These are phyloP conservation scores for Chelonus insularis DNA, from an alignment of 1,140 invertebrate genomes.

Conservation along the genomic window DNA sequence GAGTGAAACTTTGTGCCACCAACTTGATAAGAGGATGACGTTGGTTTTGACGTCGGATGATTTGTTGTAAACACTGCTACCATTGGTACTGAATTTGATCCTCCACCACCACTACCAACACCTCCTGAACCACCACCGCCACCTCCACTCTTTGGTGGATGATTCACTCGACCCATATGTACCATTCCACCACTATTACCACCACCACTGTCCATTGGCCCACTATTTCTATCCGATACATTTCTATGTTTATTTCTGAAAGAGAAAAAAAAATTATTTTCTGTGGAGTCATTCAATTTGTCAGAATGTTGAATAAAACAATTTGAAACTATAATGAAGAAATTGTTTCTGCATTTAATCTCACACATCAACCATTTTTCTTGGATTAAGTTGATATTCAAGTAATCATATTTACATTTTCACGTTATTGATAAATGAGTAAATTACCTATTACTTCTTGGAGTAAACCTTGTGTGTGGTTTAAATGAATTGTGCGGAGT, in stretches of 20 bases:
- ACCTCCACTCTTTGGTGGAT: slow-evolving; percentile 44
- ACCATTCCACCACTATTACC: slow-evolving; percentile 42
- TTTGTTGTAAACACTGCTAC: slow-evolving; percentile 45
- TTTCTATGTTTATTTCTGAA: slow-evolving; percentile 54
- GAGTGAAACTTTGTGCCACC: slow-evolving; percentile 57
- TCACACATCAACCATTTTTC: no score
- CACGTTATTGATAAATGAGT: not conserved
- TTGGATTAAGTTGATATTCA: no score
- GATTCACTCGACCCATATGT: slow-evolving; percentile 47
- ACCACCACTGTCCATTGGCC: slow-evolving; percentile 29
- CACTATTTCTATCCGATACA: slow-evolving; percentile 46
- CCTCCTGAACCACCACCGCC: slow-evolving; percentile 39
- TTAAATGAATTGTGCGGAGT: slow-evolving; percentile 69
- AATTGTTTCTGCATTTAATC: no score
- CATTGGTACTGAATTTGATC: slow-evolving; percentile 33
- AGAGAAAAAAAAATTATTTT: slow-evolving; percentile 6
- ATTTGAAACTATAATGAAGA: no score
- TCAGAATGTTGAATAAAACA: no score
- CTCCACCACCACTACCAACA: not conserved
- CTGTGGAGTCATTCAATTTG: not conserved
- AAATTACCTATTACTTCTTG: slow-evolving; percentile 48
- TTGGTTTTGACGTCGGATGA: slow-evolving; percentile 49
- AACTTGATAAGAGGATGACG: slow-evolving; percentile 50
- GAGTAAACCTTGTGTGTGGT: slow-evolving; percentile 57
- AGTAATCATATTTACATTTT: no score